Evolutionary conservation across 2,797 vertebrate species (phyloP), one percentile per base, ranked within the genome.

Genomic region (Myotis findleyi): DNA sequence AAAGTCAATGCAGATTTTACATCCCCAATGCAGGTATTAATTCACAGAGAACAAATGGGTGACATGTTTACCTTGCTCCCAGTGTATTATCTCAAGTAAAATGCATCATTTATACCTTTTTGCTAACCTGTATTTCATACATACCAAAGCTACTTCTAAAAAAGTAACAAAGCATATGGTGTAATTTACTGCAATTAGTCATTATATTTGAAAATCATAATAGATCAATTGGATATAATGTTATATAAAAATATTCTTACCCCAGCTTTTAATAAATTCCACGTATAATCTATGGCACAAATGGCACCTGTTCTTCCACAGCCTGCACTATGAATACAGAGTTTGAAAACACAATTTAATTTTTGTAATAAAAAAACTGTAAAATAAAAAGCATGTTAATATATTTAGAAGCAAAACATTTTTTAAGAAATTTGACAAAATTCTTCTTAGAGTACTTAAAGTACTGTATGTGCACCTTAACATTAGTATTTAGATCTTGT

Each of bases 251-350:
- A 91, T 93, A 96, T 94, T 88, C 99, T 98, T 99, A 99, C 99
- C 98, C 99, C 99, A 96, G 99, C 99, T 99, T 99, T 99, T 90
- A 99, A 99, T 95, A 99, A 99, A 98, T 99, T 99, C 99, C 99
- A 99, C 0, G 99, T 99, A 98, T 99, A 99, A 99, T 99, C 99
- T 94, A 99, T 99, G 95, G 99, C 99, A 99, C 99, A 99, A 98
- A 99, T 99, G 96, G 99, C 99, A 91, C 99, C 99, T 16, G 99
- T 99, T 97, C 99, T 99, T 98, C 99, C 99, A 99, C 99, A 99
- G 95, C 99, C 99, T 96, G 99, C 99, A 98, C 99, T 99, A 98
- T 83, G 89, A 97, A 97, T 64, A 97, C 10, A 97, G 89, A 98
- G 41, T 96, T 96, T 69, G 69, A 94, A 89, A 87, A 71, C 36